Base-by-base conservation (phyloP, 2,113 vertebrate species). In the Spermophilus dauricus region DNA sequence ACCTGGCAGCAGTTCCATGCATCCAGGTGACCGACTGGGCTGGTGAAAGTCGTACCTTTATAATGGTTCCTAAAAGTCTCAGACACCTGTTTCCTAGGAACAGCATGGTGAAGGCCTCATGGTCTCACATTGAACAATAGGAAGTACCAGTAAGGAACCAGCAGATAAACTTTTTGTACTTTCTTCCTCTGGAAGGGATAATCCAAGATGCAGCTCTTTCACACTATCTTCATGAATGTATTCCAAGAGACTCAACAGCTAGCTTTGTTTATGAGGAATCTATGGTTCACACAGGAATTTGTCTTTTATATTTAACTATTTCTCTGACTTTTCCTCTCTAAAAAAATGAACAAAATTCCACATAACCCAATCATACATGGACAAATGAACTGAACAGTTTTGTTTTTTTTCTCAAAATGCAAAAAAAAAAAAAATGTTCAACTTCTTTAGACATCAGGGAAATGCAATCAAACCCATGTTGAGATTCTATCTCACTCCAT, bases 1-100 rank as follows among this genome's bases (percentile, higher is more conserved):
- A 73, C 11, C 0, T 48, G 8, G 1, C 14, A 58, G 7, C 32
- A 13, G 48, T 30, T 18, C 12, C 0, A 1, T 4, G 22, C 20
- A 45, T 65, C 11, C 9, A 0, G 5, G 45, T 56, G 28, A 72
- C 5, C 4, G 1, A n/a, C 2, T 76, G 26, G 30, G 4, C 9
- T 86, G 39, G 8, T 37, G 37, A 70, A 63, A 48, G 1, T 58
- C 75, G 2, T 63, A 30, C 8, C 9, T 73, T 95, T 90, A 28
- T 4, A 94, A 24, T 0, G 14, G 13, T 75, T 17, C 24, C n/a
- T 85, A 20, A 30, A 67, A 61, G 20, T 4, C 4, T 61, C 24
- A 42, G 13, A 32, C 48, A 73, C 13, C 1, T 14, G 39, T 67
- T 69, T 76, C 8, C 53, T 51, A 75, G 22, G 14, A 45, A 28